phyloP scores from a whole-genome alignment of 2,113 vertebrate species.

The Laticauda laticaudata region DNA sequence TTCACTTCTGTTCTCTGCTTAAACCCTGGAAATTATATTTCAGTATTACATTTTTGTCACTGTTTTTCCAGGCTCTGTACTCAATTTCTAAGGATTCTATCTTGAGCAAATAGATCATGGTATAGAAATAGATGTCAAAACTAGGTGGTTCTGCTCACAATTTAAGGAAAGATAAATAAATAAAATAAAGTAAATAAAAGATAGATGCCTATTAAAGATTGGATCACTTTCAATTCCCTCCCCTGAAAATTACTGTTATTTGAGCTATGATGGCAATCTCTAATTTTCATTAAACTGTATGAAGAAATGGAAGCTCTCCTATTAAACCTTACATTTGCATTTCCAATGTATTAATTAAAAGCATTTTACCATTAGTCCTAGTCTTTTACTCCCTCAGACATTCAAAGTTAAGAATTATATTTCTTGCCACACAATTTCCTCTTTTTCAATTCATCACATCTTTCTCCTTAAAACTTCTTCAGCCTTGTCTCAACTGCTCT shows the following conservation, averaged over 20 bases:
- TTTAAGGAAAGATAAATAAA: not conserved
- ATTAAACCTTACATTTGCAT: not conserved
- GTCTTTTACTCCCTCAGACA: constrained; percentile 4
- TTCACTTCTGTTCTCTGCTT: not conserved
- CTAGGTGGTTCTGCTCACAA: not conserved
- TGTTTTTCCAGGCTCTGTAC: not conserved
- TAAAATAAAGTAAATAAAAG: not conserved
- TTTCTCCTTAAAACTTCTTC: constrained; percentile 19
- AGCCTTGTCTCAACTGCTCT: constrained; percentile 3
- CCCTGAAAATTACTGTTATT: not conserved
- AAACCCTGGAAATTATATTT: not conserved
- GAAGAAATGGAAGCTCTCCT: not conserved
- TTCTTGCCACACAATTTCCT: constrained; percentile 8
- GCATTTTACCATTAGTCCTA: constrained; percentile 1
- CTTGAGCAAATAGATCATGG: not conserved
- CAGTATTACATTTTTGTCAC: not conserved
- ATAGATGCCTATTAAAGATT: not conserved
- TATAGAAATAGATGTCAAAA: not conserved
- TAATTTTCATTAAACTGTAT: not conserved
- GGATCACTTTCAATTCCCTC: not conserved
- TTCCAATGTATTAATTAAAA: constrained; percentile 5
- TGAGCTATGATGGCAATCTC: not conserved
- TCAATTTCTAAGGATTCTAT: not conserved
- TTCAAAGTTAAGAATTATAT: constrained; percentile 1
- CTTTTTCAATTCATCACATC: not conserved